Evolutionary conservation across 1,140 invertebrate genomes (phyloP).

Genomic region (Drosophila bifasciata): DNA sequence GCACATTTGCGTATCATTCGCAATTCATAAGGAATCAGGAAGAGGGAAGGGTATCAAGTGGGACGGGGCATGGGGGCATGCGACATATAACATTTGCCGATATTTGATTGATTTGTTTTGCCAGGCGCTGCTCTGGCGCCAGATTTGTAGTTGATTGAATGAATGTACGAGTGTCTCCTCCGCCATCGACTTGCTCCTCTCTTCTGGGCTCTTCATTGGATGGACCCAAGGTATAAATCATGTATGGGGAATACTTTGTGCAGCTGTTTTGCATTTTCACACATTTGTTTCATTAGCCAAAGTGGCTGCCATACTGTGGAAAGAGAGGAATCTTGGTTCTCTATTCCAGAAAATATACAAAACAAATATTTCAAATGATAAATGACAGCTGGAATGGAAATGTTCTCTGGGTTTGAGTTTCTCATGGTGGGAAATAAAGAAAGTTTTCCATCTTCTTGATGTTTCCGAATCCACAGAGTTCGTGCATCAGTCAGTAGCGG

Average conservation of each 20-base stretch:
- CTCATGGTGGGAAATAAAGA: slow-evolving; percentile 46
- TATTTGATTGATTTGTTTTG: slow-evolving; percentile 80
- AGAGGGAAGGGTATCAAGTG: slow-evolving; percentile 12
- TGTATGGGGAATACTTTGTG: slow-evolving; percentile 23
- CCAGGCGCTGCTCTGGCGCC: slow-evolving; percentile 60
- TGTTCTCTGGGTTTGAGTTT: slow-evolving; percentile 57
- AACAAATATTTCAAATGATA: slow-evolving; percentile 45
- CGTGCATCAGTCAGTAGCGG: slow-evolving; percentile 43
- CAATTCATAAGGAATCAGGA: slow-evolving; percentile 57
- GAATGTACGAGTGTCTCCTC: slow-evolving; percentile 2
- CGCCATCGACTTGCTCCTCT: not conserved
- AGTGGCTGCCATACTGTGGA: not conserved
- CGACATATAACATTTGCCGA: slow-evolving; percentile 41
- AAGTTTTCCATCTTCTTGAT: slow-evolving; percentile 48
- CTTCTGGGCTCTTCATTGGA: too few relatives aligned
- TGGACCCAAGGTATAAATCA: slow-evolving; percentile 46
- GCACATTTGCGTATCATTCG: slow-evolving; percentile 66
- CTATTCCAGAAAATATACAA: slow-evolving; percentile 51
- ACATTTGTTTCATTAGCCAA: slow-evolving; percentile 49
- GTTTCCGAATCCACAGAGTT: slow-evolving; percentile 43
- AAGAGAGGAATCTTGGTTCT: slow-evolving; percentile 45
- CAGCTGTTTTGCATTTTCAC: slow-evolving; percentile 65
- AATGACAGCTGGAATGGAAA: slow-evolving; percentile 63
- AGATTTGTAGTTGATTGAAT: slow-evolving; percentile 55
- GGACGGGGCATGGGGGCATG: slow-evolving; percentile 21